A percentile compares a stretch with the other conserved stretches of the same genome.
phyloP scores from a whole-genome alignment of 2,113 vertebrate species.

The Dolichotis patagonum region DNA sequence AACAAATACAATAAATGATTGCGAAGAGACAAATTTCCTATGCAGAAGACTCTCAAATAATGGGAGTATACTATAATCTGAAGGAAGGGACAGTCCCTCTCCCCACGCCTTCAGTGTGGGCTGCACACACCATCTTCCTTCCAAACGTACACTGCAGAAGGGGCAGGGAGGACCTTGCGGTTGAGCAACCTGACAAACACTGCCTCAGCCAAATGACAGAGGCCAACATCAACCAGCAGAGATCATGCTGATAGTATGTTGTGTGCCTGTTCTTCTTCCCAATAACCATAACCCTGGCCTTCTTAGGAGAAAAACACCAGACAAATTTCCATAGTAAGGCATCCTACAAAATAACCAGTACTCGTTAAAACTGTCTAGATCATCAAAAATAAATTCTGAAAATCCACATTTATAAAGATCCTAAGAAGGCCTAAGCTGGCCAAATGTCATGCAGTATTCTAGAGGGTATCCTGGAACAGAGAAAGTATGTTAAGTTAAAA shows the following conservation, averaged over 20 bases:
- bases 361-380: not conserved
- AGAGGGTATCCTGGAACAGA: not conserved
- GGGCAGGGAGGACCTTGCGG: not conserved
- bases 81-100: not conserved
- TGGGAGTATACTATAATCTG: not conserved
- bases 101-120: constrained; percentile 5
- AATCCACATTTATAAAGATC: not conserved
- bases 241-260: not conserved
- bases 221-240: constrained; percentile 32
- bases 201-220: not conserved
- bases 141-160: not conserved
- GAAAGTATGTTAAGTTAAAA: not conserved
- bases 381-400: not conserved
- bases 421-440: not conserved
- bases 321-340: not conserved
- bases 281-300: not conserved
- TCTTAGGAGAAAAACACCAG: not conserved
- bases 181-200: constrained; percentile 33
- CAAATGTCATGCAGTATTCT: not conserved
- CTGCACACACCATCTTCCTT: not conserved
- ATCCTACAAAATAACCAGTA: not conserved
- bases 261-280: not conserved
- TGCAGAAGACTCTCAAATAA: not conserved
- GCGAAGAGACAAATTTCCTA: not conserved
- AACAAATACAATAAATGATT: not conserved